phyloP scores from a whole-genome alignment of 2,888 invertebrate genomes.

The Tetragonisca angustula region DNA sequence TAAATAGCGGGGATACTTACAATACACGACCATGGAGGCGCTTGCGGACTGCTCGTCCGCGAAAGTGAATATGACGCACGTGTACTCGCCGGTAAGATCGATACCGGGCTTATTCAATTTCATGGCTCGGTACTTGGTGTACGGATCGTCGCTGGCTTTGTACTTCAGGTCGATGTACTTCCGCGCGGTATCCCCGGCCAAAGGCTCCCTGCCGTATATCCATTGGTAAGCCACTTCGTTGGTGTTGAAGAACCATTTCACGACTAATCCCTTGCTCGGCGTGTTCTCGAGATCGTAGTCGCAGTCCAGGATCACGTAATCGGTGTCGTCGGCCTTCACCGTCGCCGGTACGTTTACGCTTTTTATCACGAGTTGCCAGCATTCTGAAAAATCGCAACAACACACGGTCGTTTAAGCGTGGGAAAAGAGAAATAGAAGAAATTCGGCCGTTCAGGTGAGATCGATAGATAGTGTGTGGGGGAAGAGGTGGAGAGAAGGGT shows the following conservation, averaged over 20 bases:
- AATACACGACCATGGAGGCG: conserved; percentile 85
- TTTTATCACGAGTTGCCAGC: conserved; percentile 77
- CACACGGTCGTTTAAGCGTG: background rate
- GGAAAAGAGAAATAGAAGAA: background rate
- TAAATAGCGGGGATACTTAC: conserved; percentile 83
- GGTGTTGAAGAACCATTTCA: conserved; percentile 85
- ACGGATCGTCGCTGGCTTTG: conserved; percentile 82
- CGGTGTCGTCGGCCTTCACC: conserved; percentile 75
- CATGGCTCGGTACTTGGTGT: conserved; percentile 85
- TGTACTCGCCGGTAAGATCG: conserved; percentile 85
- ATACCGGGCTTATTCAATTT: conserved; percentile 85
- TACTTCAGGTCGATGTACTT: conserved; percentile 83
- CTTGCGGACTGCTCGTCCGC: conserved; percentile 83
- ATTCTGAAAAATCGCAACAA: conserved; percentile 70
- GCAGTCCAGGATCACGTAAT: conserved; percentile 84
- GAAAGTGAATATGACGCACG: conserved; percentile 85
- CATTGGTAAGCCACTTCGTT: conserved; percentile 85
- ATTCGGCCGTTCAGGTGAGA: too few species aligned
- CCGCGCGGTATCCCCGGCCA: conserved; percentile 79
- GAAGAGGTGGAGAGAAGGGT: background rate
- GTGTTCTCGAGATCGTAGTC: conserved; percentile 83
- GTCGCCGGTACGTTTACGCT: conserved; percentile 77
- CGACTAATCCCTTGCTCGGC: conserved; percentile 82
- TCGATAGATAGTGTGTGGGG: too few species aligned
- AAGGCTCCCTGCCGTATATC: conserved; percentile 81